Evolutionary conservation across 2,888 invertebrate genomes (phyloP), one percentile per base, ranked within the genome.

Genomic region (Acanthosepion esculentum): DNA sequence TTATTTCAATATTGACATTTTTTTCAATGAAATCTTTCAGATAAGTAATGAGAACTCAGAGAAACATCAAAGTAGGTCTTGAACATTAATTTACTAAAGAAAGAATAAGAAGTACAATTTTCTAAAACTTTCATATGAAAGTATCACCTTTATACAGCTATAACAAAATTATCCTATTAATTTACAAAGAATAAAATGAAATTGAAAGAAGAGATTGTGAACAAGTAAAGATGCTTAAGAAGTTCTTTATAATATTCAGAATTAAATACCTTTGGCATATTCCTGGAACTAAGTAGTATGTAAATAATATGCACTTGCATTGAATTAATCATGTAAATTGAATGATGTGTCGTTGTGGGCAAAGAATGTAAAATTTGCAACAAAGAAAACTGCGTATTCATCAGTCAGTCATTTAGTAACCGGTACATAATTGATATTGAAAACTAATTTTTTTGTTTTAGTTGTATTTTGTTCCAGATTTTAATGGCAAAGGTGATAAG

Each of bases 321-420:
- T 78, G 33, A 78, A 78, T n/a, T n/a, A 78, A 78, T 78, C n/a
- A 78, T n/a, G n/a, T n/a, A 78, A 78, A 78, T 78, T 78, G 78
- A 78, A 78, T 78, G 78, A n/a, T n/a, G 78, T 59, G 23, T 23
- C 59, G 5, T 59, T 59, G 23, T 20, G 59, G 23, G 23, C 59
- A 78, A 78, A 78, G 59, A 33, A 78, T 33, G 15, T 33, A 78
- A 15, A 78, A n/a, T n/a, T 15, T 78, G 10, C 78, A n/a, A 29
- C 64, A 3, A 64, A n/a, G 78, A 78, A 78, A 33, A 33, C 12
- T 15, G n/a, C 33, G 78, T 10, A 78, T 78, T 78, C 78, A 78
- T 33, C n/a, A 33, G n/a, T n/a, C 78, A 78, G 23, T 78, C 78
- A 78, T 78, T 78, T 5, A 78, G 23, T 78, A 78, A 78, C 78